Conservation (phyloP, 2,888 invertebrate species). For the Enchytraeus crypticus region DNA sequence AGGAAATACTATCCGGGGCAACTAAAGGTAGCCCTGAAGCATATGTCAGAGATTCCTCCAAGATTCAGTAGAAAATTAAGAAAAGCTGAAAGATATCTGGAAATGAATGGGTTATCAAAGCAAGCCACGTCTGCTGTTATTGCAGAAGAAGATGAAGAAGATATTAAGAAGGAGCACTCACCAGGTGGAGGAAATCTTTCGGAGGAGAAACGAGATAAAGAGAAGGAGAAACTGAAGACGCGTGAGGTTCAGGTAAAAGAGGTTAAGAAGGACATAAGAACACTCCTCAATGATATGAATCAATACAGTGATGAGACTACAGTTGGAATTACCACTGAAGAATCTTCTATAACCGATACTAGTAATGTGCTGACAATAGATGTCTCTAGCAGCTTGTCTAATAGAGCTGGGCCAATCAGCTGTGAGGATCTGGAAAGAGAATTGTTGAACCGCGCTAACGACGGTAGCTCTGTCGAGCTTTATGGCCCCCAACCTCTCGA, state of each 20-base stretch:
- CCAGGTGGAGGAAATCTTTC: background rate
- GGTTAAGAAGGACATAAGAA: constrained; percentile 7
- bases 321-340: no score
- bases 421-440: constrained; percentile 9
- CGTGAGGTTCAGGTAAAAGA: constrained; percentile 7
- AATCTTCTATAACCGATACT: no score
- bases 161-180: background rate
- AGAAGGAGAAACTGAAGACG: background rate
- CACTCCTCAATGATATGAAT: constrained; percentile 8
- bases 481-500: no score
- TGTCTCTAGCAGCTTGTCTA: background rate
- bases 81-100: constrained; percentile 15
- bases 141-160: constrained; percentile 15
- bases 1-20: constrained; percentile 16
- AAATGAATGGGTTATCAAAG: constrained; percentile 1
- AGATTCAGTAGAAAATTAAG: constrained; percentile 15
- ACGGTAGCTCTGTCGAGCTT: no score
- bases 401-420: constrained; percentile 4
- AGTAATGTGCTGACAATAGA: background rate
- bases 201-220: background rate
- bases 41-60: constrained; percentile 16
- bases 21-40: constrained; percentile 15
- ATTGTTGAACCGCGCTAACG: background rate
- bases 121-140: constrained; percentile 3
- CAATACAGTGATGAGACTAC: constrained; percentile 13